phyloP scores from a whole-genome alignment of 2,113 vertebrate genomes.

The Scartelaos histophorus region DNA sequence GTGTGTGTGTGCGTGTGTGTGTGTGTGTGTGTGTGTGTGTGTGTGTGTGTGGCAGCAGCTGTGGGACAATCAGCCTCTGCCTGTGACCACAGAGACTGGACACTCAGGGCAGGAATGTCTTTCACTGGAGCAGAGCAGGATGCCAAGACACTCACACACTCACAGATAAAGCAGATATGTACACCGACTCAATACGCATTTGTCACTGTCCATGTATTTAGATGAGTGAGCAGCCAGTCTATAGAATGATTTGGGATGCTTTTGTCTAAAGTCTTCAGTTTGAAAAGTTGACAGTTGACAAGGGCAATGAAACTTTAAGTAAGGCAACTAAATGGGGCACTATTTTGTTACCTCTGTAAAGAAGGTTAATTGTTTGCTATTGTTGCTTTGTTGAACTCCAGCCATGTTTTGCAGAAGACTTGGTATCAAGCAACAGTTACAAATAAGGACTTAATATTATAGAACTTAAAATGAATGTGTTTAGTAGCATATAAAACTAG shows the following conservation, averaged over 20 bases:
- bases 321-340: neutral
- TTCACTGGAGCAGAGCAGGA: constrained; percentile 51
- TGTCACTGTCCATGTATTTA: neutral
- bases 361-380: neutral
- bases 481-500: neutral
- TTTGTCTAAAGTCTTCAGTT: neutral
- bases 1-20: constrained; percentile 41
- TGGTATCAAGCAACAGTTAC: neutral
- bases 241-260: neutral
- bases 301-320: neutral
- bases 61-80: constrained; percentile 61
- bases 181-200: neutral
- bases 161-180: constrained; percentile 19
- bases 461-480: neutral
- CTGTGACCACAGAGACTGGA: constrained; percentile 73
- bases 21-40: constrained; percentile 24
- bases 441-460: neutral
- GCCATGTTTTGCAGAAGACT: neutral
- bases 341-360: neutral
- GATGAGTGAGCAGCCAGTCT: neutral
- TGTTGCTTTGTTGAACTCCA: neutral
- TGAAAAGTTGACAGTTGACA: neutral
- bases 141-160: constrained; percentile 47
- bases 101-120: constrained; percentile 69
- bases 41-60: constrained; percentile 57